phyloP scores from a whole-genome alignment of 1,140 invertebrate genomes.

The Monomorium pharaonis region DNA sequence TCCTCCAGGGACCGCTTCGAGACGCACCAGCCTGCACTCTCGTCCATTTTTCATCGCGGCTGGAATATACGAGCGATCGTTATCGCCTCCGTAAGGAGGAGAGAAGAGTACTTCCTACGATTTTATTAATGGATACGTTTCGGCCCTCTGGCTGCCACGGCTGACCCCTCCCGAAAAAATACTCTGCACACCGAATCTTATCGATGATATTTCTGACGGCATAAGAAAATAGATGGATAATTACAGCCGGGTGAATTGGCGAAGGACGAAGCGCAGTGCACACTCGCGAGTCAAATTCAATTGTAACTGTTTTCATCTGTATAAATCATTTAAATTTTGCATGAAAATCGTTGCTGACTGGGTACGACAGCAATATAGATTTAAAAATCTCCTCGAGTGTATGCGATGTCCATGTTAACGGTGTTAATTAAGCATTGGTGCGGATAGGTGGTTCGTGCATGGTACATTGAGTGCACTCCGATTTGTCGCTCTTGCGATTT shows the following conservation, averaged over 20 bases:
- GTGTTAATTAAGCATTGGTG: constrained; percentile 58
- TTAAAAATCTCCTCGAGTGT: constrained; percentile 52
- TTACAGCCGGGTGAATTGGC: background rate
- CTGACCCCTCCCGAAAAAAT: constrained; percentile 22
- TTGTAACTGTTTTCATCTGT: constrained; percentile 32
- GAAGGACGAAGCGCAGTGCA: background rate
- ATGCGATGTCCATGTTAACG: constrained; percentile 56
- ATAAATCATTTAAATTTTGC: constrained; percentile 40
- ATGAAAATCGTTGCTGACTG: constrained; percentile 41
- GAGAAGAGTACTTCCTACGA: constrained; percentile 50
- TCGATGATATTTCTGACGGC: background rate
- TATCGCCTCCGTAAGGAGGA: constrained; percentile 52
- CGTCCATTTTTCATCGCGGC: constrained; percentile 71
- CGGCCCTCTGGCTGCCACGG: background rate
- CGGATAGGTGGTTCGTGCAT: constrained; percentile 41
- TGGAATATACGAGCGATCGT: constrained; percentile 65
- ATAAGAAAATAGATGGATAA: constrained; percentile 10
- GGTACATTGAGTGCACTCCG: constrained; percentile 44
- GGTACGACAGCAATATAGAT: constrained; percentile 44
- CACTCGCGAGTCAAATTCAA: constrained; percentile 23
- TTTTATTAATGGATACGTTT: constrained; percentile 61
- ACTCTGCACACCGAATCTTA: constrained; percentile 8
- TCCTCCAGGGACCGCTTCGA: constrained; percentile 61
- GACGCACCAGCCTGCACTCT: constrained; percentile 45
- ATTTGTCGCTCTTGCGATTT: constrained; percentile 55